Percentiles rank a stretch among this genome's conserved stretches.
phyloP scores from a whole-genome alignment of 2,888 invertebrate species.

The Rambutsinella grinnellia region DNA sequence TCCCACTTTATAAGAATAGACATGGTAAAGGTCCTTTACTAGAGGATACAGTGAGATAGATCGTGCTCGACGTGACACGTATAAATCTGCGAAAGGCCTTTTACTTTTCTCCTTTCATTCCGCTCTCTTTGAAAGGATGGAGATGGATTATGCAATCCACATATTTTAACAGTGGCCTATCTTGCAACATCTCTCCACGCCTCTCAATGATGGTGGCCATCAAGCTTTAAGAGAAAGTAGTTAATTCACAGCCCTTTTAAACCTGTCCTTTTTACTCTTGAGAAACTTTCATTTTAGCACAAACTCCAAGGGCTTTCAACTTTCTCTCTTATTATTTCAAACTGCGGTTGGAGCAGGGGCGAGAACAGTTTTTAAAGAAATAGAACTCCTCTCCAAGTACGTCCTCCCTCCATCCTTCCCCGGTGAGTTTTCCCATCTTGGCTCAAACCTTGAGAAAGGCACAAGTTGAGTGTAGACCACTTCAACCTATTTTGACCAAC shows the following conservation, averaged over 20 bases:
- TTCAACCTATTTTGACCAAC: too few species aligned
- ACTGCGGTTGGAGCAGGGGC: constrained; percentile 14
- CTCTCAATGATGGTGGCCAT: neutral
- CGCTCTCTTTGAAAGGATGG: neutral
- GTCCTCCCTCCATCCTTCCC: neutral
- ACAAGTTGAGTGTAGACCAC: too few species aligned
- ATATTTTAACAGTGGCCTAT: neutral
- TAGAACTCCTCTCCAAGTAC: neutral
- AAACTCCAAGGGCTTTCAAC: constrained; percentile 30
- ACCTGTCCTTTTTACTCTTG: too few species aligned
- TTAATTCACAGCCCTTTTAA: too few species aligned
- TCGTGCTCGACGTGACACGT: constrained; percentile 38
- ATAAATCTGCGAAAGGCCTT: constrained; percentile 30
- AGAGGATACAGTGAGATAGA: neutral
- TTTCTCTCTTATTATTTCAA: constrained; percentile 37
- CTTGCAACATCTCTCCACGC: neutral
- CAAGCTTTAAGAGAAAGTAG: neutral
- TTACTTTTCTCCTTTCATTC: neutral
- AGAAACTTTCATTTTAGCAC: constrained; percentile 44
- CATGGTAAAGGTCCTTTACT: too few species aligned
- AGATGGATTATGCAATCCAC: neutral
- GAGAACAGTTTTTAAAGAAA: neutral
- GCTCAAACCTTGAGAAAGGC: neutral
- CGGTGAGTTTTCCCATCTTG: neutral
- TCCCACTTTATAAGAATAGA: too few species aligned